phyloP scores from a whole-genome alignment of 2,888 invertebrate genomes.

The Lottia scabra region DNA sequence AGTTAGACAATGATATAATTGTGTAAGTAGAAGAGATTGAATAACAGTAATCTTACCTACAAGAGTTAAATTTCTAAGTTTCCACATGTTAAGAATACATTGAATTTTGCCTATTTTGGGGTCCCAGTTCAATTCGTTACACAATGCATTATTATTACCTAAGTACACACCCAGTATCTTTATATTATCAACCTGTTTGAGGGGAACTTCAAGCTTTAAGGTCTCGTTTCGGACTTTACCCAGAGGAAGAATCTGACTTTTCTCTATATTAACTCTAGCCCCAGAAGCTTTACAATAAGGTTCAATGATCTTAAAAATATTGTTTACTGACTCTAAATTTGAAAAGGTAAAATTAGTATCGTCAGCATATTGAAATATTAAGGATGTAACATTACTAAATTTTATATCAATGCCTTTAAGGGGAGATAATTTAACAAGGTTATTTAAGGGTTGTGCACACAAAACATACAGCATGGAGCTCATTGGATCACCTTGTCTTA shows the following conservation, averaged over 20 bases:
- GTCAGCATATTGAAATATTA: background rate
- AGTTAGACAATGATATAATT: background rate
- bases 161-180: background rate
- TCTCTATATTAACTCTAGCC: background rate
- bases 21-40: background rate
- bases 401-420: background rate
- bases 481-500: slow-evolving; percentile 2
- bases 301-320: background rate
- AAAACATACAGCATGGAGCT: slow-evolving; percentile 3
- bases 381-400: background rate
- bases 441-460: background rate
- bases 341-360: background rate
- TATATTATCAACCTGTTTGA: background rate
- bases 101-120: background rate
- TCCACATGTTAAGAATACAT: background rate
- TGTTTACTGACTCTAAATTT: background rate
- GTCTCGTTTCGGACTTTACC: background rate
- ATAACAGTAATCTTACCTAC: background rate
- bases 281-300: background rate
- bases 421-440: background rate
- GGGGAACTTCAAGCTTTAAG: background rate
- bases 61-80: background rate
- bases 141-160: background rate
- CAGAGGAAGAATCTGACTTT: background rate
- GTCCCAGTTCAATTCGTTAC: background rate